These are phyloP conservation scores for Caerostris extrusa DNA, from an alignment of 1,140 invertebrate genomes.

Conservation along the genomic window DNA sequence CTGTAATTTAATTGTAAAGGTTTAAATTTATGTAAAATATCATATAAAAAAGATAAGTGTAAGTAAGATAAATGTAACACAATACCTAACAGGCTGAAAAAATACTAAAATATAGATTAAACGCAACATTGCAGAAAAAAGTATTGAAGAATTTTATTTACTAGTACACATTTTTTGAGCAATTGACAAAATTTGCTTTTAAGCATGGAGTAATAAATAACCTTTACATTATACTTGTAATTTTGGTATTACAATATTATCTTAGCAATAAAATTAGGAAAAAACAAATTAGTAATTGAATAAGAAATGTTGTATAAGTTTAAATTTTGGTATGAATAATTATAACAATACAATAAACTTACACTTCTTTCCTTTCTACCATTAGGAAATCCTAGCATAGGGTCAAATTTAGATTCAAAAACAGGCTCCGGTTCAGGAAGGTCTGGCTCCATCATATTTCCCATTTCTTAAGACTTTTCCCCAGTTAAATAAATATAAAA, in stretches of 20 bases:
- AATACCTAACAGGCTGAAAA: too few relatives aligned
- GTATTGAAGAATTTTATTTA: too few relatives aligned
- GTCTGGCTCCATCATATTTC: slow-evolving; percentile 42
- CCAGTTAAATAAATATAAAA: too few relatives aligned
- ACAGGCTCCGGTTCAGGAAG: background rate
- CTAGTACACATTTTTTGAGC: too few relatives aligned
- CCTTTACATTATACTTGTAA: background rate
- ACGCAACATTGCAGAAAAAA: too few relatives aligned
- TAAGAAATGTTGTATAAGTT: background rate
- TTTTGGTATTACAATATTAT: background rate
- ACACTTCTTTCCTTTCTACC: slow-evolving; percentile 66
- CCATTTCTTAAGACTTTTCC: slow-evolving; percentile 7
- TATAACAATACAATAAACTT: background rate
- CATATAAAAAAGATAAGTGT: too few relatives aligned
- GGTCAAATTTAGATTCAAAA: slow-evolving; percentile 55
- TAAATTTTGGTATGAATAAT: background rate
- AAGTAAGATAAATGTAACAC: too few relatives aligned
- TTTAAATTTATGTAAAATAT: too few relatives aligned
- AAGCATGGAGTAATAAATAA: background rate
- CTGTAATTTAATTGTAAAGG: too few relatives aligned
- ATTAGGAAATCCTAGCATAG: slow-evolving; percentile 72
- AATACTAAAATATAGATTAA: too few relatives aligned
- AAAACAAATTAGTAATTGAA: background rate
- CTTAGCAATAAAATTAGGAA: background rate
- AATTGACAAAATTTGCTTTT: too few relatives aligned